Evolutionary conservation across 1,140 invertebrate species (phyloP), one percentile per base, ranked within the genome.

Genomic region (Drosophila rhopaloa): DNA sequence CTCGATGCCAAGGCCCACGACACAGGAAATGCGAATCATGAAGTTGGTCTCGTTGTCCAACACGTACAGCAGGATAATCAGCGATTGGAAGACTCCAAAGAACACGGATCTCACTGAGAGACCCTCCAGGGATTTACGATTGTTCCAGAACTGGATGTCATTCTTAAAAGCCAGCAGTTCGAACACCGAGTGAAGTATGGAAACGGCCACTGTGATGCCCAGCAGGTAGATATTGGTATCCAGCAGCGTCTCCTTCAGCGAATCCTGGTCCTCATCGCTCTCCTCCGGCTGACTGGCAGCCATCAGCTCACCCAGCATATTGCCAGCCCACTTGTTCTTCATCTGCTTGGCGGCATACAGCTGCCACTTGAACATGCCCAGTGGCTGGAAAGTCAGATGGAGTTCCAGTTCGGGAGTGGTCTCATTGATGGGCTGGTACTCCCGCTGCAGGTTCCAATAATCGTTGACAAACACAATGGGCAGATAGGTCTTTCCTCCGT

Each of bases 91-190:
- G 0, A 99, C 98, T 89, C 98, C 98, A 93, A 99, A 99, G 93
- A 99, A 99, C n/a, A 99, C 98, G 0, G 98, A 99, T 68, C 98
- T 95, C 9, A 99, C 98, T 0, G 98, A 99, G 7, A 99, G 93
- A 46, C 99, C 99, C 94, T 99, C 99, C 32, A 99, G 93, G 5
- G 98, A 98, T 92, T 99, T 98, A 40, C 98, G 94, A 86, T 99
- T 98, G 72, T 98, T 98, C 99, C 99, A 99, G 92, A 99, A 99
- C 93, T 99, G 99, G 90, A 99, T 99, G 93, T 99, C 98, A 94
- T 99, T 99, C 94, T 99, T 99, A 93, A 99, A 99, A 55, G 99
- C 99, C 35, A 99, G 94, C 81, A 99, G 95, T 93, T 99, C 99
- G 94, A 99, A 99, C 48, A 99, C 95, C 77, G 97, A 99, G 93